A percentile compares a stretch with the other conserved stretches of the same genome.
phyloP scores from a whole-genome alignment of 2,797 vertebrate genomes.

The Lepilemur ruficaudatus region DNA sequence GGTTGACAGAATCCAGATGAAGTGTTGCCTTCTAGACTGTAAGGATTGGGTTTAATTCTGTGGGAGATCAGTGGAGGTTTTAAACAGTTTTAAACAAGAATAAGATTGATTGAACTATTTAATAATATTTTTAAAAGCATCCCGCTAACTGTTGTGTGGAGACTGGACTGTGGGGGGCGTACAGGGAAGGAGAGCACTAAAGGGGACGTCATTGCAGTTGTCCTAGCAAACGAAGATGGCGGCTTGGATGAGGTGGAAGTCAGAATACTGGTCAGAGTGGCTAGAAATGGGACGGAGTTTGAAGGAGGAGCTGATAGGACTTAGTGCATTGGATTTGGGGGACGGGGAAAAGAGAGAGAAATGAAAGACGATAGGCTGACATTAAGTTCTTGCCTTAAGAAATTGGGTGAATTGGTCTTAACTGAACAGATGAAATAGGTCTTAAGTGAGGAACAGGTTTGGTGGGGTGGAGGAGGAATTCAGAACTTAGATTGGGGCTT shows the following conservation, averaged over 20 bases:
- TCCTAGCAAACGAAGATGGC: neutral
- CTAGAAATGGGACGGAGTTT: neutral
- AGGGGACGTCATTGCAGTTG: neutral
- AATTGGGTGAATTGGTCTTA: neutral
- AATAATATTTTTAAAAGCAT: neutral
- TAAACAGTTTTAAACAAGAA: neutral
- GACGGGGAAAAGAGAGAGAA: neutral
- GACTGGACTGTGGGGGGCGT: neutral
- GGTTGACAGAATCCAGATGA: neutral
- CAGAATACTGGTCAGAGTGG: neutral
- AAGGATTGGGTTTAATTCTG: neutral
- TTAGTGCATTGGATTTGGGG: neutral
- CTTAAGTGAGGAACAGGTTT: neutral
- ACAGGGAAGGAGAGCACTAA: neutral
- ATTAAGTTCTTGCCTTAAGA: neutral
- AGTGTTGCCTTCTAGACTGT: neutral
- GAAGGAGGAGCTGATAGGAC: neutral
- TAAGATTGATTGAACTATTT: neutral
- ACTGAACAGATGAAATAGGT: neutral
- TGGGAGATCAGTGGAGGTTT: neutral
- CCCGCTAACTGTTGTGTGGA: neutral
- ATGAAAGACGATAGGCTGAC: neutral
- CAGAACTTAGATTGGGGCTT: neutral
- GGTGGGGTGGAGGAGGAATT: neutral
- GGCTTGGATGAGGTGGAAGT: neutral